These are phyloP conservation scores for Typhlomys cinereus DNA, from an alignment of 2,113 vertebrate genomes.

Conservation along the genomic window DNA sequence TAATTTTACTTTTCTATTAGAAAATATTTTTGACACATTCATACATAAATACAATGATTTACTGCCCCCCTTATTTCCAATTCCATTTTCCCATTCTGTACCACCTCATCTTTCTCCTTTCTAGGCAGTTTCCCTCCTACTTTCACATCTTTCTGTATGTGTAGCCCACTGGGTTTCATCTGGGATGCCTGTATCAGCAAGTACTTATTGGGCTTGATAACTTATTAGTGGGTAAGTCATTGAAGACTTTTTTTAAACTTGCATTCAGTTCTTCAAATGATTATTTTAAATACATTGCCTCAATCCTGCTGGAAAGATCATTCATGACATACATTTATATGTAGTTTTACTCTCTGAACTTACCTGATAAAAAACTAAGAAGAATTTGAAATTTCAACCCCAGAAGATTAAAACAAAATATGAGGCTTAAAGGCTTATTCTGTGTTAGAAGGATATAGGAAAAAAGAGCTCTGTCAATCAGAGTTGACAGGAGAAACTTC, in stretches of 20 bases:
- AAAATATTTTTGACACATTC: too few species aligned
- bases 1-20: background rate
- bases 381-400: background rate
- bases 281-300: background rate
- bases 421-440: background rate
- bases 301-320: background rate
- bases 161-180: too few species aligned
- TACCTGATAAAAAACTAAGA: background rate
- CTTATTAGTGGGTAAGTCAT: too few species aligned
- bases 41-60: too few species aligned
- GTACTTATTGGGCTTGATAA: too few species aligned
- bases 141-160: too few species aligned
- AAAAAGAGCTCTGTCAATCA: background rate
- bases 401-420: background rate
- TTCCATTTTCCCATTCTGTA: too few species aligned
- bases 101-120: too few species aligned
- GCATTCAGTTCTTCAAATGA: background rate
- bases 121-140: too few species aligned
- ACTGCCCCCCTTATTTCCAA: too few species aligned
- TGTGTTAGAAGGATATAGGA: background rate
- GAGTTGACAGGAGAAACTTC: background rate
- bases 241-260: background rate
- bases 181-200: too few species aligned
- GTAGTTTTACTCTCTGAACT: background rate
- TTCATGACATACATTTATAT: background rate